Conservation (phyloP, 2,797 vertebrate genomes). For the Craterocephalus amniculus region DNA sequence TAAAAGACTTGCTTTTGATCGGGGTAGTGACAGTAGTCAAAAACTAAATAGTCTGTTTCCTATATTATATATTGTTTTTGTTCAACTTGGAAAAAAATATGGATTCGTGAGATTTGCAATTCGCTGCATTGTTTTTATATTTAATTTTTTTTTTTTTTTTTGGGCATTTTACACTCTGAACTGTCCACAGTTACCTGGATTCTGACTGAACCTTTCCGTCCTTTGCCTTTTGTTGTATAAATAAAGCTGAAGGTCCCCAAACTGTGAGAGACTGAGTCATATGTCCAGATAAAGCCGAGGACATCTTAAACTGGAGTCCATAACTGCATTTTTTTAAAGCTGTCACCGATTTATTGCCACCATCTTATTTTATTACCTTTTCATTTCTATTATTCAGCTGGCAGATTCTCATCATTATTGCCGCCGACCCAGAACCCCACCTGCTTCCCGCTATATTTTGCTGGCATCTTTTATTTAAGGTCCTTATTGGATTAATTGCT, state of each 20-base stretch:
- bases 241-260: slow-evolving; percentile 2
- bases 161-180: background rate
- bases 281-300: slow-evolving; percentile 30
- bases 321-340: slow-evolving; percentile 20
- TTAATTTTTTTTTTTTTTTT: too few species aligned
- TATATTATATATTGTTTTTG: too few species aligned
- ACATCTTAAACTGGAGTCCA: slow-evolving; percentile 4
- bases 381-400: slow-evolving; percentile 44
- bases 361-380: slow-evolving; percentile 41
- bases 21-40: too few species aligned
- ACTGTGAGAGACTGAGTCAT: slow-evolving; percentile 24
- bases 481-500: slow-evolving; percentile 27
- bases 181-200: background rate
- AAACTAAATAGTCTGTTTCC: too few species aligned
- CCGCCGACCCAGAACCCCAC: slow-evolving; percentile 13
- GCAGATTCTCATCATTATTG: slow-evolving; percentile 42
- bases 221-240: background rate
- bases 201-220: background rate
- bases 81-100: too few species aligned
- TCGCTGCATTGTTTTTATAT: too few species aligned
- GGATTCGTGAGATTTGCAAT: too few species aligned
- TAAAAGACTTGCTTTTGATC: too few species aligned
- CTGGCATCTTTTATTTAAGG: slow-evolving; percentile 34
- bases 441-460: slow-evolving; percentile 39
- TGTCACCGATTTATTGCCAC: slow-evolving; percentile 37